A percentile compares a stretch with the other conserved stretches of the same genome.
phyloP scores from a whole-genome alignment of 2,797 vertebrate genomes.

The Myiotriccus ornatus region DNA sequence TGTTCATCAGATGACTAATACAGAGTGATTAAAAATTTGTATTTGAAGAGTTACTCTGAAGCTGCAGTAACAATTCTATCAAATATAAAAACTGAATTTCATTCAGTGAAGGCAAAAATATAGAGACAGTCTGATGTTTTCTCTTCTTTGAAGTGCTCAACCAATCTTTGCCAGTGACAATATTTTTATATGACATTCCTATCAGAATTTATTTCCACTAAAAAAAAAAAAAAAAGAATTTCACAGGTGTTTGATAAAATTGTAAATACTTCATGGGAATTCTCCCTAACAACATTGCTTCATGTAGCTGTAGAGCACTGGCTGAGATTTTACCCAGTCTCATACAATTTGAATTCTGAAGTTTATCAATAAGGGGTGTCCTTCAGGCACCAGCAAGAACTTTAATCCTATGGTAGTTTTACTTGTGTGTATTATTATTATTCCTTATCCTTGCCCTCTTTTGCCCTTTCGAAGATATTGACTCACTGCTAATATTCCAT shows the following conservation, averaged over 20 bases:
- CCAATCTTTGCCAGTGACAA: not conserved
- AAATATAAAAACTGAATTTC: not conserved
- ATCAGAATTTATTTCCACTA: not conserved
- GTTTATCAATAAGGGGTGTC: fast-evolving
- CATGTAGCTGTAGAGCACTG: not conserved
- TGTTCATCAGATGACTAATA: not conserved
- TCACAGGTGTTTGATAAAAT: not conserved
- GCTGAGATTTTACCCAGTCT: not conserved
- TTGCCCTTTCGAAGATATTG: not conserved
- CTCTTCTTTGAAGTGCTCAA: not conserved
- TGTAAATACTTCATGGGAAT: not conserved
- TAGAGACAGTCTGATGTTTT: not conserved
- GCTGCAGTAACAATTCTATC: not conserved
- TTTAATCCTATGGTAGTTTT: not conserved
- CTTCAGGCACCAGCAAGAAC: not conserved
- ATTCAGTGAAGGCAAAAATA: not conserved
- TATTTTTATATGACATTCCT: not conserved
- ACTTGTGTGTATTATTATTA: not conserved
- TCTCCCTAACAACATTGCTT: not conserved
- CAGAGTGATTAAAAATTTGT: not conserved
- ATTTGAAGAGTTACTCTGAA: not conserved
- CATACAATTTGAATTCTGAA: not conserved
- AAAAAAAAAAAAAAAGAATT: not conserved
- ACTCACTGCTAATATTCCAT: not conserved
- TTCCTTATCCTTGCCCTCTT: not conserved